A percentile compares a stretch with the other conserved stretches of the same genome.
Conservation (phyloP, 2,888 invertebrate species). For the Lochmaea capreae region DNA sequence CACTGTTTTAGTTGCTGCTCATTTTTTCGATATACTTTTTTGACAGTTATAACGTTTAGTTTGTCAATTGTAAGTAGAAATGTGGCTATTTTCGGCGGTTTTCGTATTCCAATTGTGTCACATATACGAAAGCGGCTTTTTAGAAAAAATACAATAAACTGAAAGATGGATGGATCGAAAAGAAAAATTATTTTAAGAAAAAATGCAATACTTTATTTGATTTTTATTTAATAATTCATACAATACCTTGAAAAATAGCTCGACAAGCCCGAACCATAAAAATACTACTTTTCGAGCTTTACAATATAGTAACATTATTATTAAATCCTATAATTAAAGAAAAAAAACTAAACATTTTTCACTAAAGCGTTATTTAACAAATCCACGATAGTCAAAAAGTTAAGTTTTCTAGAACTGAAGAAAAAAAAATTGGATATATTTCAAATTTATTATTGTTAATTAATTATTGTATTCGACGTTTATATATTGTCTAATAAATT, state of each 20-base stretch:
- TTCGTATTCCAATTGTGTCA: too few relatives aligned
- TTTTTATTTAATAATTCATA: conserved; percentile 46
- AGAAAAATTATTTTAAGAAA: background rate
- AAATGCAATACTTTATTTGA: conserved; percentile 32
- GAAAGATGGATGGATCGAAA: background rate
- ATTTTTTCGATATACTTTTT: too few relatives aligned
- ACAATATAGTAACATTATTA: conserved; percentile 33
- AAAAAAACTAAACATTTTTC: background rate
- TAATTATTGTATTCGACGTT: conserved; percentile 54
- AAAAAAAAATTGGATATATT: conserved; percentile 22
- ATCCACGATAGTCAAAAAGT: background rate
- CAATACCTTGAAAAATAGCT: conserved; percentile 38
- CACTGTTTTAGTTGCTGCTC: too few relatives aligned
- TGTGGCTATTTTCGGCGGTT: too few relatives aligned
- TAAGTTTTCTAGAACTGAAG: background rate
- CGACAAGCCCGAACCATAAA: conserved; percentile 33
- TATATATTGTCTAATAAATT: conserved; percentile 54
- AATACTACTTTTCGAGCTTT: conserved; percentile 39
- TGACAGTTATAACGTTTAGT: too few relatives aligned
- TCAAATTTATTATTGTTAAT: conserved; percentile 50
- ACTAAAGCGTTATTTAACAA: conserved; percentile 6
- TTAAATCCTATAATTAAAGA: conserved; percentile 37
- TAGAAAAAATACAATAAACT: too few relatives aligned
- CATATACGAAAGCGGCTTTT: too few relatives aligned
- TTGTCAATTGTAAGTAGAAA: too few relatives aligned